phyloP scores from a whole-genome alignment of 2,797 vertebrate genomes.

The Pangasius krempfi region DNA sequence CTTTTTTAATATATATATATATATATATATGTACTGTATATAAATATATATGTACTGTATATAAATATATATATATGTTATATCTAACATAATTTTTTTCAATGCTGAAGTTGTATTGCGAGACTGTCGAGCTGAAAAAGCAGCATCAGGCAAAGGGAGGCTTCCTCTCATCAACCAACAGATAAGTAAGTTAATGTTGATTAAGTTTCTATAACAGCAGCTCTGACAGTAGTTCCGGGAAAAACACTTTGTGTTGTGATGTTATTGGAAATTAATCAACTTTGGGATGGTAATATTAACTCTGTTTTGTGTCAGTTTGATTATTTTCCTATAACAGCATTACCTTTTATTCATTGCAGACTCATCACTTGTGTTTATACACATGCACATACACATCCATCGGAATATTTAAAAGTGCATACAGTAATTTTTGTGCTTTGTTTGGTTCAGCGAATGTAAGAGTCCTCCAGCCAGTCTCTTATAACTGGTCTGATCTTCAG shows the following conservation, averaged over 20 bases:
- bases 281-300: not conserved
- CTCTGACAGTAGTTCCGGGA: not conserved
- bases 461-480: constrained; percentile 36
- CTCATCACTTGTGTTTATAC: not conserved
- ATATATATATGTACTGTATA: no score
- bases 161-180: not conserved
- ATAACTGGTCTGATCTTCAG: constrained; percentile 44
- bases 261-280: not conserved
- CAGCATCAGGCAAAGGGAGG: not conserved
- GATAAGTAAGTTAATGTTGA: not conserved
- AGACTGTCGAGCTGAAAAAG: not conserved
- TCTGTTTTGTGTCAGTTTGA: not conserved
- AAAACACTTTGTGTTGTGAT: not conserved
- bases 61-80: not conserved
- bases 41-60: no score
- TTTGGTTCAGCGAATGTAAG: constrained; percentile 32
- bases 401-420: not conserved
- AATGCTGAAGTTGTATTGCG: not conserved
- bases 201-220: not conserved
- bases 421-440: not conserved
- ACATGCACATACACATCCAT: not conserved
- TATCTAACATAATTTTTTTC: not conserved
- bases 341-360: not conserved
- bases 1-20: no score
- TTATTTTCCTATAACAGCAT: not conserved